Evolutionary conservation across 2,797 vertebrate species (phyloP).

Genomic region (Intellagama lesueurii): DNA sequence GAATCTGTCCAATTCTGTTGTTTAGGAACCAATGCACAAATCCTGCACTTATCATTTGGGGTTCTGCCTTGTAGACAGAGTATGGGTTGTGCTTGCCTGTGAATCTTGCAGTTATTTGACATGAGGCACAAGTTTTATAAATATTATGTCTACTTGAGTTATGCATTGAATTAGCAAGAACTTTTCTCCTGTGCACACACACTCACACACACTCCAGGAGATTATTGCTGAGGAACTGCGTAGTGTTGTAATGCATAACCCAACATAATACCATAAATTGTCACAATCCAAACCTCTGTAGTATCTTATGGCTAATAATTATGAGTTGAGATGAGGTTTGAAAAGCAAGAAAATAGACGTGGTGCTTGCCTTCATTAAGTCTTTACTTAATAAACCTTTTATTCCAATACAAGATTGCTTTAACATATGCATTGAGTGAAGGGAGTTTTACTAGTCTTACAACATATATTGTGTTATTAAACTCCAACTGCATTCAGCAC

Average conservation of each 20-base stretch:
- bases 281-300: background rate
- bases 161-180: conserved; percentile 2
- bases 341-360: background rate
- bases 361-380: background rate
- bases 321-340: conserved; percentile 8
- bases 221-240: conserved; percentile 3
- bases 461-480: background rate
- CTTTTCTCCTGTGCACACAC: background rate
- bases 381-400: background rate
- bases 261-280: background rate
- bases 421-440: background rate
- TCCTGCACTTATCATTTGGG: background rate
- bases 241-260: background rate
- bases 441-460: background rate
- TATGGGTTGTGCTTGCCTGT: background rate
- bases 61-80: background rate
- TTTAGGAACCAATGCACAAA: background rate
- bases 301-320: background rate
- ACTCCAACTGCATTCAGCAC: background rate
- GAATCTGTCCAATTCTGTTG: background rate
- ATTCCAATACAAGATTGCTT: background rate
- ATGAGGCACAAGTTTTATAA: background rate
- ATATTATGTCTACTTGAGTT: background rate
- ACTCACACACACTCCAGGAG: conserved; percentile 5
- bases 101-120: background rate